Conservation (phyloP, 2,113 vertebrate species). For the Entomyzon cyanotis region DNA sequence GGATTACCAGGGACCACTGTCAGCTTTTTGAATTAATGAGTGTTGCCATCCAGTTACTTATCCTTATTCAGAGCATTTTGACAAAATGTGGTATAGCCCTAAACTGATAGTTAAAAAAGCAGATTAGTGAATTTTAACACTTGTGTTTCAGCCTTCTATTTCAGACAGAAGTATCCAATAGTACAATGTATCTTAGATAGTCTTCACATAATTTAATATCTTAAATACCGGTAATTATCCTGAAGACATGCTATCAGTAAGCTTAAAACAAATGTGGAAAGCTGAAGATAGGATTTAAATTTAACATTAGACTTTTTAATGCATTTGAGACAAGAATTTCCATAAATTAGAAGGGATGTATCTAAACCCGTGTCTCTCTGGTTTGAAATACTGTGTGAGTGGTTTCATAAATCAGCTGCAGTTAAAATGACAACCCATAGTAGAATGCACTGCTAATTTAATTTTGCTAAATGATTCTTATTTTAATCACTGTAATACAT, state of each 20-base stretch:
- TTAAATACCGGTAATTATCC: not conserved
- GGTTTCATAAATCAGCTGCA: conserved; percentile 37
- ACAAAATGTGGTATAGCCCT: accelerated
- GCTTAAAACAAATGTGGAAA: conserved; percentile 17
- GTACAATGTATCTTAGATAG: not conserved
- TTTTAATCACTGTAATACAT: conserved; percentile 1
- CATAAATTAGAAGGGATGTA: conserved; percentile 25
- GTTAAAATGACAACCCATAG: conserved; percentile 1
- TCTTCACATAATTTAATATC: not conserved
- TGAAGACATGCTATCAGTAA: not conserved
- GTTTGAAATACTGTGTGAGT: not conserved
- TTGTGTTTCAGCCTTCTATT: not conserved
- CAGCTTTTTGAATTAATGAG: not conserved
- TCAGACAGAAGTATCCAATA: not conserved
- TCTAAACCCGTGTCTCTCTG: not conserved
- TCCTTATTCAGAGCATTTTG: not conserved
- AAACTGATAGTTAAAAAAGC: not conserved
- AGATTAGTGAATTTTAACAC: not conserved
- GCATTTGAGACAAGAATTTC: conserved; percentile 15
- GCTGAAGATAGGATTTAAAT: conserved; percentile 36
- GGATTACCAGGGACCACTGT: not conserved
- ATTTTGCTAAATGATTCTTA: conserved; percentile 24
- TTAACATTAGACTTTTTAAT: conserved; percentile 5
- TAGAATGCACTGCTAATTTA: conserved; percentile 20
- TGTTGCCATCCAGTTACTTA: not conserved